Base-by-base conservation (phyloP, 2,888 invertebrate genomes). In the Chrysina gloriosa region DNA sequence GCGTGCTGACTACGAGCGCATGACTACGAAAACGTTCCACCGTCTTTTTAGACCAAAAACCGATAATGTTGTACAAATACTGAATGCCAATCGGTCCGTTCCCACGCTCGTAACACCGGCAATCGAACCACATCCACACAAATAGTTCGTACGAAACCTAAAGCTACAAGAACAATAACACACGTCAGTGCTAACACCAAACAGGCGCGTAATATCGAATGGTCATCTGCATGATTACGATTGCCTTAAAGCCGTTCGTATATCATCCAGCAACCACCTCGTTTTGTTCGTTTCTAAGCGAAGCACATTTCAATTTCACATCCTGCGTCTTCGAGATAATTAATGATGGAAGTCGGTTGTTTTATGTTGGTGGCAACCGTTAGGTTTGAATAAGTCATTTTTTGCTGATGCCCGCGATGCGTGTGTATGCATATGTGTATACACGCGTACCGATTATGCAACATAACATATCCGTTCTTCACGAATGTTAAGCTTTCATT, bases 61-160 rank as follows among this genome's bases (percentile, higher is more conserved):
- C 42, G 58, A 61, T 42, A 42, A 61, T 61, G 19, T 29, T 42
- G 31, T 48, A 69, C 70, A 65, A 69, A 69, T 63, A 34, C 69
- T 66, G 73, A 74, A 74, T 74, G 67, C 71, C 72, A 73, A 74
- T 71, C 69, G 64, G 69, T 73, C 70, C 71, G 70, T 75, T 75
- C 75, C 73, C 75, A 75, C 75, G 75, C 73, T 69, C 58, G 1
- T n/a, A 16, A 27, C 16, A 31, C 16, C 16, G 16, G 25, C 14
- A 31, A 31, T 19, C 11, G 52, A 11, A 31, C n/a, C 50, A 23
- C 27, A 11, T 14, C 39, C 9, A 16, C 16, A 31, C 16, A 19
- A 21, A 3, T 52, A 52, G 31, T 23, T 3, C 2, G 19, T 23
- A n/a, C n/a, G 2, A 4, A 9, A 48, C 9, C 19, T 2, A 48